Evolutionary conservation across 1,140 invertebrate genomes (phyloP), one percentile per base, ranked within the genome.

Genomic region (Anastrepha ludens): DNA sequence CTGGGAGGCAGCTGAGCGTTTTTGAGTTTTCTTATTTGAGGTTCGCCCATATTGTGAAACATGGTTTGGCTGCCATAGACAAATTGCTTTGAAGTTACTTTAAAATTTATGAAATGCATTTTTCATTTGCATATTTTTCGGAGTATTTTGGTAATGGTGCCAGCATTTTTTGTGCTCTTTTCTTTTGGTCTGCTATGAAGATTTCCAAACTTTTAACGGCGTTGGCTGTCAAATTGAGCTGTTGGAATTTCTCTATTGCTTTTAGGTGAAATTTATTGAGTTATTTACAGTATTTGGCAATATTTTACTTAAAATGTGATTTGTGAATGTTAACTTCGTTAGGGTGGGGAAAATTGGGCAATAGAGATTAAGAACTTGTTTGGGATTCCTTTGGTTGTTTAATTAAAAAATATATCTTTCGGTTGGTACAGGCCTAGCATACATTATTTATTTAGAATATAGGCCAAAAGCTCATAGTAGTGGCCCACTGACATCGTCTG

Each of bases 81-180:
- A 81, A 55, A 81, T 81, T 81, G 74, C 44, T 55, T 11, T 81
- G 50, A 55, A 81, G 15, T 20, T 2, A 9, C 50, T 81, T 50
- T 44, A 55, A 6, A 81, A 81, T 81, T 81, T 81, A 58, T 58
- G 50, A 20, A 81, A 55, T 29, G 47, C 17, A 9, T 55, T 81
- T 81, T 81, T 55, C 74, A 81, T 81, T 81, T 81, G 50, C 74
- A 50, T 81, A 81, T 47, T 81, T 81, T 55, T 47, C 9, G 47
- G 47, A 20, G 47, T 11, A 15, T 74, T 29, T 47, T 47, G 11
- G 41, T 2, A 81, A 55, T 55, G 47, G 7, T 81, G 44, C n/a
- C n/a, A 9, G 11, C 0, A 74, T 74, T 47, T 44, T 55, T 55
- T 55, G 50, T 74, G 44, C 6, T 41, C 11, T n/a, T 20, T 29